Percentiles rank a stretch among this genome's conserved stretches.
Evolutionary conservation across 1,140 invertebrate genomes (phyloP).

Genomic region (Sarcophaga bullata): DNA sequence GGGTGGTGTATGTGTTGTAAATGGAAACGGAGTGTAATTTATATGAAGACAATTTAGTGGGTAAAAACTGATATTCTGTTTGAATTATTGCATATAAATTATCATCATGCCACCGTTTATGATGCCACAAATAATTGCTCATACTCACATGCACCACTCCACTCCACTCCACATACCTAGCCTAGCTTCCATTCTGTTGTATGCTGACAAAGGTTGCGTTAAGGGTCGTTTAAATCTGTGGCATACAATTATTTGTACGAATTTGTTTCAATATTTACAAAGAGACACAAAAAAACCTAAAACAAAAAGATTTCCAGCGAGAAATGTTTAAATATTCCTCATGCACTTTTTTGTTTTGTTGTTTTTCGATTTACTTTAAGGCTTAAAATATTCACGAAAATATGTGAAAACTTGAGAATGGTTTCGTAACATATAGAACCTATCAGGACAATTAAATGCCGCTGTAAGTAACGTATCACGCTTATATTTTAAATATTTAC

Average conservation of each 20-base stretch:
- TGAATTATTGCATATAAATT: constrained; percentile 19
- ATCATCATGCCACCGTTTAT: constrained; percentile 17
- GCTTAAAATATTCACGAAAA: neutral
- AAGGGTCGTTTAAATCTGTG: constrained; percentile 24
- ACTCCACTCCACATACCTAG: neutral
- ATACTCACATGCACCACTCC: neutral
- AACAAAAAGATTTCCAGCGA: too few relatives aligned
- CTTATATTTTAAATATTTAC: too few relatives aligned
- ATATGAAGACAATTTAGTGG: constrained; percentile 14
- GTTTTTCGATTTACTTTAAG: constrained; percentile 5
- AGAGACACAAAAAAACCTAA: neutral
- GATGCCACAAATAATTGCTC: neutral
- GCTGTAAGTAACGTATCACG: too few relatives aligned
- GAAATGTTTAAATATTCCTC: too few relatives aligned
- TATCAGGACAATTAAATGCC: neutral
- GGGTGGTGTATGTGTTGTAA: too few relatives aligned
- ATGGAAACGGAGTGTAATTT: neutral
- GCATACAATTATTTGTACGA: neutral
- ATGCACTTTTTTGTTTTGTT: too few relatives aligned
- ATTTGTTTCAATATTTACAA: neutral
- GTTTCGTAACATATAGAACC: neutral
- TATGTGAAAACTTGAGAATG: neutral
- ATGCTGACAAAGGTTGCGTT: neutral
- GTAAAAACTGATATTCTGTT: constrained; percentile 24
- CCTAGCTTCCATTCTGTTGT: neutral